Evolutionary conservation across 2,797 vertebrate species (phyloP).

Genomic region (Phylloscopus collybita): DNA sequence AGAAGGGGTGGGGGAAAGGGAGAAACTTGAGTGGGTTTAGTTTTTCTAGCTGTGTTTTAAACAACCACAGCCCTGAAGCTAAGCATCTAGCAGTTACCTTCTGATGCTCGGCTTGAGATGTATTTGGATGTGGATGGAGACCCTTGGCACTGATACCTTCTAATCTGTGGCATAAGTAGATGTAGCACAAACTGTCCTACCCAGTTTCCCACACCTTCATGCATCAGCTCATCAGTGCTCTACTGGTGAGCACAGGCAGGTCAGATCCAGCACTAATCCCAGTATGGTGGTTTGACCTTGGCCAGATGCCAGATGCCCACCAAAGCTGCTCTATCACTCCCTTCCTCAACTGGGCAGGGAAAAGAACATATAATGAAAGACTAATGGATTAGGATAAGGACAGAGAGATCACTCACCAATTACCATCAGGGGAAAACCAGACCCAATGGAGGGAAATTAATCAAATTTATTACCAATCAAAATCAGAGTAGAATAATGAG

Average conservation of each 20-base stretch:
- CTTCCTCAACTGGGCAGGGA: neutral
- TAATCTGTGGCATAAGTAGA: accelerated
- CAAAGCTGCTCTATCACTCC: neutral
- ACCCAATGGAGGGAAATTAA: neutral
- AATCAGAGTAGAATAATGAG: neutral
- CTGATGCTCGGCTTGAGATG: accelerated
- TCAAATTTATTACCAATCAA: too few relatives aligned
- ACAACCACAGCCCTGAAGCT: neutral
- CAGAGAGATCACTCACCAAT: neutral
- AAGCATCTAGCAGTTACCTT: neutral
- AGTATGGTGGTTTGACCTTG: neutral
- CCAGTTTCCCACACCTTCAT: neutral
- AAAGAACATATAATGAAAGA: neutral
- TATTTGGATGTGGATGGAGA: neutral
- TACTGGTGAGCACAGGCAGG: accelerated
- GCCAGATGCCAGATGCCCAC: neutral
- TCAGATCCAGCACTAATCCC: neutral
- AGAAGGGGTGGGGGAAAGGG: neutral
- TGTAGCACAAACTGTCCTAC: neutral
- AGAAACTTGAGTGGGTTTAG: neutral
- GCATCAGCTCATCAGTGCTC: neutral
- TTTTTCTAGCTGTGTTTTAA: neutral
- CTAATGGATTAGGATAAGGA: neutral
- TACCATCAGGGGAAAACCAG: neutral
- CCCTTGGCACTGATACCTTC: neutral